These are phyloP conservation scores for Drosophila saltans DNA, from an alignment of 1,140 invertebrate genomes.

Conservation along the genomic window DNA sequence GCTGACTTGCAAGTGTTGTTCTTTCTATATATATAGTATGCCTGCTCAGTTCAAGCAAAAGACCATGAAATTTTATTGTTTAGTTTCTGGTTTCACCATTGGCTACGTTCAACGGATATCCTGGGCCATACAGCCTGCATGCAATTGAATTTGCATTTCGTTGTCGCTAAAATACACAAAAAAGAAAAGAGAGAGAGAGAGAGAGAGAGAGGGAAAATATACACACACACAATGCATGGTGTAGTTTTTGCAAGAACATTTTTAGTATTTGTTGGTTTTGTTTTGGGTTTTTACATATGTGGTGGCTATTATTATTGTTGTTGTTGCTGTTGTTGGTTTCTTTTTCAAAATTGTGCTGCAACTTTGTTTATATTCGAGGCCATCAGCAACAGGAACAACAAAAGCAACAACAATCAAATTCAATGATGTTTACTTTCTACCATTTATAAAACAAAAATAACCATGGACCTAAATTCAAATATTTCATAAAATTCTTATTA, in stretches of 20 bases:
- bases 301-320: background rate
- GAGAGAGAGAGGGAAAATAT: background rate
- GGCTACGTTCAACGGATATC: constrained; percentile 67
- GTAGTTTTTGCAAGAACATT: constrained; percentile 60
- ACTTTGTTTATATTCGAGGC: constrained; percentile 39
- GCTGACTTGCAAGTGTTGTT: constrained; percentile 51
- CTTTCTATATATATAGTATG: constrained; percentile 22
- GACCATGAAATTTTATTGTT: constrained; percentile 71
- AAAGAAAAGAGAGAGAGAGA: constrained; percentile 15
- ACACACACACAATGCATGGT: constrained; percentile 39
- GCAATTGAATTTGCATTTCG: constrained; percentile 80
- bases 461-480: too few relatives aligned
- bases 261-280: constrained; percentile 61
- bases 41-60: constrained; percentile 33
- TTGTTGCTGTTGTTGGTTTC: background rate
- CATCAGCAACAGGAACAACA: constrained; percentile 30
- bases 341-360: constrained; percentile 55
- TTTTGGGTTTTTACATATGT: background rate
- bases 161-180: constrained; percentile 42
- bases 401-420: constrained; percentile 61
- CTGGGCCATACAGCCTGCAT: constrained; percentile 61
- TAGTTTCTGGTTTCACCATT: constrained; percentile 74
- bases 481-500: too few relatives aligned
- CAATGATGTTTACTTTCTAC: constrained; percentile 53
- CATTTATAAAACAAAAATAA: constrained; percentile 14